Base-by-base conservation (phyloP, 2,888 invertebrate species). In the Cephalotes varians region DNA sequence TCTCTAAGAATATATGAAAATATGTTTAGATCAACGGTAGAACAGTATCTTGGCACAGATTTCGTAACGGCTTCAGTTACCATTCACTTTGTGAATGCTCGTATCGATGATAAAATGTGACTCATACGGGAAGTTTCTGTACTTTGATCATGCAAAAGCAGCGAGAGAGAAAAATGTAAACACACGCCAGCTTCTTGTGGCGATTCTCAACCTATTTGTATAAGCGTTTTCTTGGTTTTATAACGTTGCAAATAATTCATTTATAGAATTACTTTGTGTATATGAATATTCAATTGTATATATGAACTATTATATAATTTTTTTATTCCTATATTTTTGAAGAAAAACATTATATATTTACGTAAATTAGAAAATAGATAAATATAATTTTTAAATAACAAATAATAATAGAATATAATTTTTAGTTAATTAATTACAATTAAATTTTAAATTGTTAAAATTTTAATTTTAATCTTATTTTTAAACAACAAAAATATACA, bases 41-140 rank as follows among this genome's bases (percentile, higher is more conserved):
- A 49, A 60, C n/a, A 2, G 72, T 58, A 58, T 60, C 31, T 49
- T 76, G 67, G 67, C 76, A 76, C 40, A 54, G 67, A 76, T 76
- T 67, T 51, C 67, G 54, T 65, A 67, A 54, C 10, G 9, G 40
- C 54, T 67, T 51, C 9, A n/a, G 67, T 54, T 51, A 44, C 54
- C 76, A 76, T 76, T 76, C 67, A 67, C 54, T 76, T 65, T 76
- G 51, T 40, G 28, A 67, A 40, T 76, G 65, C 40, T 76, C 28
- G 67, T 40, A 54, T 76, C 54, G 54, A 67, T 65, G 65, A 82
- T 84, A 67, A 83, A 69, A 84, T 72, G n/a, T 84, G 77, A 84
- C 37, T 84, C 83, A 71, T 67, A 56, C 47, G n/a, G 49, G 72
- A 56, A 71, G 56, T 76, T 71, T 71, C 54, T 76, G 34, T n/a